Percentiles rank a stretch among this genome's conserved stretches.
Conservation (phyloP, 2,888 invertebrate genomes). For the Parnassius mnemosyne region DNA sequence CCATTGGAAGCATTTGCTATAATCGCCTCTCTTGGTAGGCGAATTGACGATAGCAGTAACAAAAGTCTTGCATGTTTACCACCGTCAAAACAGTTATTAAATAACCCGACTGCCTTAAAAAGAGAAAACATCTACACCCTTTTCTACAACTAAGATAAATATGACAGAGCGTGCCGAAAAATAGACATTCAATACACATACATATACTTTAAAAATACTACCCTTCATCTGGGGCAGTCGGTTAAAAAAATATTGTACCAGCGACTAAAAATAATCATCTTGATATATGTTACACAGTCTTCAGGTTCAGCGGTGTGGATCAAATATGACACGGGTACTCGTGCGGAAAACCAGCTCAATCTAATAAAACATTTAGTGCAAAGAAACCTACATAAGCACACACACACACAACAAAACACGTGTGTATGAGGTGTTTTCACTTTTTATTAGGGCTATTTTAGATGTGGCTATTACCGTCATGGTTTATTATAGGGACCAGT, state of each 20-base stretch:
- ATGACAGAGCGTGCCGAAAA: too few species aligned
- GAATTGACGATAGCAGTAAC: too few species aligned
- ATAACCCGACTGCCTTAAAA: too few species aligned
- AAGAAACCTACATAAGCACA: slow-evolving; percentile 7
- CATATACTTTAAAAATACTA: too few species aligned
- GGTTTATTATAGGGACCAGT: slow-evolving; percentile 32
- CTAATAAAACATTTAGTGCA: slow-evolving; percentile 10
- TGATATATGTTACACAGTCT: slow-evolving; percentile 2
- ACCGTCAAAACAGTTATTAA: too few species aligned
- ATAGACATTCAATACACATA: too few species aligned
- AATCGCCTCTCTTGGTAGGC: too few species aligned
- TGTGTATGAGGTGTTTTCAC: slow-evolving; percentile 41
- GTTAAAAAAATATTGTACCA: neutral
- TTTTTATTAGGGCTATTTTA: slow-evolving; percentile 49
- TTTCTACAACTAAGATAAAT: too few species aligned
- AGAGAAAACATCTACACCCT: too few species aligned
- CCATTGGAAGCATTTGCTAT: too few species aligned
- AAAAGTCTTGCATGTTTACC: too few species aligned
- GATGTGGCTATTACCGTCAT: slow-evolving; percentile 35
- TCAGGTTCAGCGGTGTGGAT: slow-evolving; percentile 10
- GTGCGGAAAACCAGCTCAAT: slow-evolving; percentile 2
- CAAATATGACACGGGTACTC: slow-evolving; percentile 11
- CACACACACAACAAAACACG: slow-evolving; percentile 10
- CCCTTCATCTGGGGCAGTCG: too few species aligned
- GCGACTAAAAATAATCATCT: neutral